These are phyloP conservation scores for Standfussiana lucernea DNA, from an alignment of 2,888 invertebrate genomes.

Conservation along the genomic window DNA sequence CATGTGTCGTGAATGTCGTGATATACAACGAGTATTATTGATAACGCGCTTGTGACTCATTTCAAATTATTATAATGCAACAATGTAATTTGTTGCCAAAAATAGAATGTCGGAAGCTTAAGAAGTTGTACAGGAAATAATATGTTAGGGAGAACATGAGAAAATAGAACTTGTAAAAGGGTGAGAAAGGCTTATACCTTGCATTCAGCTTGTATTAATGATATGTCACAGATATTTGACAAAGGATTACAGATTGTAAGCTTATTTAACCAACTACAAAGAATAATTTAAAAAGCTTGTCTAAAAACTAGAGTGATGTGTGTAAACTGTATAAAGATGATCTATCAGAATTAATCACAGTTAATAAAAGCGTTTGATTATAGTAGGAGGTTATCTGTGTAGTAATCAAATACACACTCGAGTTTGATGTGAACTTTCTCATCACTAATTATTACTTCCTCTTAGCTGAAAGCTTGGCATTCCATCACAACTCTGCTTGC, in stretches of 20 bases:
- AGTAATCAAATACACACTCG: constrained; percentile 8
- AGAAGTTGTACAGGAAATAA: background rate
- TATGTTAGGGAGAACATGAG: background rate
- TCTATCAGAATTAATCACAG: background rate
- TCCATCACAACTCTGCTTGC: background rate
- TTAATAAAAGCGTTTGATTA: background rate
- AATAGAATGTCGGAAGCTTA: background rate
- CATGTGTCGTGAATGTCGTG: constrained; percentile 31
- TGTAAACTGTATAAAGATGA: background rate
- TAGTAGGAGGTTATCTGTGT: too few relatives aligned
- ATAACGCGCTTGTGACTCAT: constrained; percentile 38
- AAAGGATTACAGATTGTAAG: too few relatives aligned
- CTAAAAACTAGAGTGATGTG: background rate
- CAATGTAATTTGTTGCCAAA: background rate
- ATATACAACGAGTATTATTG: constrained; percentile 12
- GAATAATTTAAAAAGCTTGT: too few relatives aligned
- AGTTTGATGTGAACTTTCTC: constrained; percentile 39
- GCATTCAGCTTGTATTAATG: background rate
- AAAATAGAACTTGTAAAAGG: background rate
- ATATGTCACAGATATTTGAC: background rate
- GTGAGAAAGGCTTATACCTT: background rate
- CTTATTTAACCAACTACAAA: background rate
- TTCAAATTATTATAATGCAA: background rate
- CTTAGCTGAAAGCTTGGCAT: background rate
- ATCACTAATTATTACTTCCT: background rate